phyloP scores from a whole-genome alignment of 1,140 invertebrate genomes.

The Archivesica marissinica region DNA sequence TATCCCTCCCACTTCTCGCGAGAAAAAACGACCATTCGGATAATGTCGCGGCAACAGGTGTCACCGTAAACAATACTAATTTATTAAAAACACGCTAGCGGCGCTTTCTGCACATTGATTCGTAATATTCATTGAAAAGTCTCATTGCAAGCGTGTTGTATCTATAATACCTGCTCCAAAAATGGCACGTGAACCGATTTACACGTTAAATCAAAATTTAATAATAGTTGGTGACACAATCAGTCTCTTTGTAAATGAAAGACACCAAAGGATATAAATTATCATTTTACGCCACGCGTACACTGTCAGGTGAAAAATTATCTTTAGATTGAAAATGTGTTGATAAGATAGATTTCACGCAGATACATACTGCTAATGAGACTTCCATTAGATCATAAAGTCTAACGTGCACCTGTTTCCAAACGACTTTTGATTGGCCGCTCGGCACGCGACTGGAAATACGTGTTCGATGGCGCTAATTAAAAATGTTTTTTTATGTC shows the following conservation, averaged over 20 bases:
- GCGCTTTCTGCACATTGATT: conserved; percentile 43
- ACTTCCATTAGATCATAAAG: conserved; percentile 53
- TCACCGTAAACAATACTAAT: conserved; percentile 40
- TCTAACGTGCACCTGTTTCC: conserved; percentile 44
- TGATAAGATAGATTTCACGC: conserved; percentile 51
- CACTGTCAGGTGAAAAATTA: conserved; percentile 54
- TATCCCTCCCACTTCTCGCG: conserved; percentile 34
- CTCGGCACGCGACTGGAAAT: conserved; percentile 23
- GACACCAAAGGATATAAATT: not conserved
- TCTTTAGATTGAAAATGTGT: conserved; percentile 47
- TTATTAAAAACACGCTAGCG: conserved; percentile 33
- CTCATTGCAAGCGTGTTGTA: conserved; percentile 11
- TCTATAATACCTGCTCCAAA: not conserved
- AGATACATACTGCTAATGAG: conserved; percentile 55
- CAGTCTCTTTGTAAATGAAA: not conserved
- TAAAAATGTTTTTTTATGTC: conserved; percentile 30
- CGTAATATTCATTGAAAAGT: conserved; percentile 14
- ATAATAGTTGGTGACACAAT: conserved; percentile 4
- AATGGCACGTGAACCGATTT: conserved; percentile 11
- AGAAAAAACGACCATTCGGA: conserved; percentile 5
- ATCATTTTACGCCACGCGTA: conserved; percentile 51
- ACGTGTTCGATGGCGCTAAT: conserved; percentile 27
- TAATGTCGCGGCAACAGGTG: conserved; percentile 52
- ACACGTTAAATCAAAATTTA: not conserved
- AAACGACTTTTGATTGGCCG: conserved; percentile 36